Base-by-base conservation (phyloP, 1,140 invertebrate species). In the Drosophila baimaii region DNA sequence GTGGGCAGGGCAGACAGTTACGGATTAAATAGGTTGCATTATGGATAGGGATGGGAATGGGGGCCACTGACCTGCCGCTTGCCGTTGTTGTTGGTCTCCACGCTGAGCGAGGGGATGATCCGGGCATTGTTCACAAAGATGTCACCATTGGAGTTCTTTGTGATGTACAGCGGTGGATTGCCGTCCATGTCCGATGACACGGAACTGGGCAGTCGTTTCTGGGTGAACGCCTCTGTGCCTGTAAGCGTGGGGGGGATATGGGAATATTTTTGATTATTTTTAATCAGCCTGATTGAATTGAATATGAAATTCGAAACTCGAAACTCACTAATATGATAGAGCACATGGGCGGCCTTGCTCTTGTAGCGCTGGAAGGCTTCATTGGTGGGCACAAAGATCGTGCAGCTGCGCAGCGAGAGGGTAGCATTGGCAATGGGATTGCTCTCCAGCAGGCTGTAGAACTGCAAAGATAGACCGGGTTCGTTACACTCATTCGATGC, bases 121-220 rank as follows among this genome's bases (percentile, higher is more conserved):
- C 94, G 95, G 0, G 96, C 96, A 91, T 97, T 97, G 91, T 97
- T 97, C 59, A 97, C 94, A 92, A 94, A 97, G 70, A 96, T 94
- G 62, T 96, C 95, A 58, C 96, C 94, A 51, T 93, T 93, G 5
- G 93, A 92, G 59, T 93, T 94, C 58, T 94, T 93, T 29, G 96
- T 96, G 35, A 97, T 94, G 95, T 96, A 97, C 49, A 97, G 91
- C 5, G 96, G 96, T 2, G 96, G 96, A 93, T 96, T 96, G 17
- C 96, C 96, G 25, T 95, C 95, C 75, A 96, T 93, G 91, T 97
- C 95, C 15, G 96, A 96, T 27, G 94, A 94, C 82, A 96, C 93
- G 2, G 94, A 94, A 21, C 93, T 93, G 66, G 93, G 93, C 75
- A 97, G 92, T 79, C 96, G 94, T 58, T 95, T 94, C 59, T 95